Base-by-base conservation (phyloP, 2,888 invertebrate genomes). In the Tridacna crocea region DNA sequence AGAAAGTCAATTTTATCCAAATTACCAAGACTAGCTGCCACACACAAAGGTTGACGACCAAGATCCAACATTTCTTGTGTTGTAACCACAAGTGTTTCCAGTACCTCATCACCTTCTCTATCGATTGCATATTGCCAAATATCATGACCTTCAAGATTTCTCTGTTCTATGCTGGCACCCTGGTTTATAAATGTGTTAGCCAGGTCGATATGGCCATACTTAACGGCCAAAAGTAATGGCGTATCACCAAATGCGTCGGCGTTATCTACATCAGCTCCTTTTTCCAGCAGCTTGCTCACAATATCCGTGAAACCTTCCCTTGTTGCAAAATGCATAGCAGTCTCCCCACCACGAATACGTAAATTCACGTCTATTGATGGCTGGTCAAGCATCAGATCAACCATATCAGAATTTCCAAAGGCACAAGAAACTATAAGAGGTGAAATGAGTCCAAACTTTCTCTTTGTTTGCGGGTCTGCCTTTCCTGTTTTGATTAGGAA, bases 281-380 rank as follows among this genome's bases (percentile, higher is more conserved):
- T 87, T 66, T 90, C 81, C 22, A 94, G 84, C 10, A 94, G 88
- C 26, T 77, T 68, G 73, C 88, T 80, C 66, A 93, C 79, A 24
- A 93, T 89, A 12, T 90, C 88, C 3, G 88, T 83, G 79, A 91
- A 87, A 17, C 94, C 94, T 82, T 93, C 91, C 24, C 91, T 83
- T 8, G 93, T 93, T 13, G 94, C 94, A 73, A 93, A 92, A 76
- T 94, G 94, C 15, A 94, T 88, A 4, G 94, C 91, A 11, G 91
- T 91, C 80, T 91, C 89, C 47, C 90, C 89, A 24, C 91, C 91
- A 26, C 91, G 85, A 46, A 93, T 93, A n/a, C 73, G 77, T 12
- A 83, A 77, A 76, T 93, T 92, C 0, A 91, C 90, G 68, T 93
- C 89, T 8, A 91, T 91, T 0, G 90, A 89, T 36, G 60, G 73